Evolutionary conservation across 2,113 vertebrate genomes (phyloP).

Genomic region (Vombatus ursinus): DNA sequence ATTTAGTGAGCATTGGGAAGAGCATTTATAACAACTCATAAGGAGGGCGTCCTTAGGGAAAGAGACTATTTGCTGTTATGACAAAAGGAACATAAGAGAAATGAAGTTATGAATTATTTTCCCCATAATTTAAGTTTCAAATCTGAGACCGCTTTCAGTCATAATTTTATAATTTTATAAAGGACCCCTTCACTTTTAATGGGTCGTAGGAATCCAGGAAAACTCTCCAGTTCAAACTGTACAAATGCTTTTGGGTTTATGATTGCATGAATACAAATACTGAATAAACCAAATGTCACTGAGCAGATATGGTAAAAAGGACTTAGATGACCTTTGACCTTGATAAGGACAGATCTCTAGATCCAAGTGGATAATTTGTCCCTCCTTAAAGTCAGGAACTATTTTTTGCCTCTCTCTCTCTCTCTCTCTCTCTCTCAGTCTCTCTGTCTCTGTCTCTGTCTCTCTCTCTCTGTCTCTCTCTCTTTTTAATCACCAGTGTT

Average conservation of each 20-base stretch:
- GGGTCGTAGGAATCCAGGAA: neutral
- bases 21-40: neutral
- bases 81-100: neutral
- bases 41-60: neutral
- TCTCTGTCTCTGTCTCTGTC: neutral
- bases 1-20: neutral
- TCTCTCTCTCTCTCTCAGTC: neutral
- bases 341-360: neutral
- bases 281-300: neutral
- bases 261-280: neutral
- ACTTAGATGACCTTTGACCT: neutral
- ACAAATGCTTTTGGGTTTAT: neutral
- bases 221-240: neutral
- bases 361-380: neutral
- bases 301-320: neutral
- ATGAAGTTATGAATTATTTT: neutral
- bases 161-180: neutral
- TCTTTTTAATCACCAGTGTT: neutral
- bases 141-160: neutral
- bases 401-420: neutral
- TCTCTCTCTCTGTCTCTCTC: neutral
- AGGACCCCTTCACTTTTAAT: neutral
- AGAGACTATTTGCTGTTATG: neutral
- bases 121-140: neutral
- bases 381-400: neutral